Evolutionary conservation across 2,888 invertebrate species (phyloP).

Genomic region (Nomada fucata): DNA sequence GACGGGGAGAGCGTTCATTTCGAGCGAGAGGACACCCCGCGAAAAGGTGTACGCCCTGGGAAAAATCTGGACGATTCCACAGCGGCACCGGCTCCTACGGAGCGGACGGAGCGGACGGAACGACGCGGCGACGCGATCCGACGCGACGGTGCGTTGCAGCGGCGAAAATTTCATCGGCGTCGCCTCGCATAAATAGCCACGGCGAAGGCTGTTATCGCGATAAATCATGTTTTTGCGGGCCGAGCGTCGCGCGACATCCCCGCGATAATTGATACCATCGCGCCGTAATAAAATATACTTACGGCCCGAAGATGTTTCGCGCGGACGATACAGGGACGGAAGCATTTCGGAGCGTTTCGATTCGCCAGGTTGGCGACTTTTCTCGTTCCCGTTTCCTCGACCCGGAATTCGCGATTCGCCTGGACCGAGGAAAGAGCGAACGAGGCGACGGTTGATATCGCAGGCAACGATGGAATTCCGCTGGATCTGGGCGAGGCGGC

Average conservation of each 20-base stretch:
- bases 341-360: not conserved
- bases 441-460: no score
- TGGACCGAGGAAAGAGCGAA: no score
- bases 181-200: conserved; percentile 33
- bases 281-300: conserved; percentile 40
- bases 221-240: conserved; percentile 39
- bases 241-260: conserved; percentile 29
- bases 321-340: not conserved
- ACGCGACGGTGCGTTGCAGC: no score
- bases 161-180: conserved; percentile 34
- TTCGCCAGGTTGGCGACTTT: not conserved
- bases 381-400: not conserved
- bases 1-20: conserved; percentile 29
- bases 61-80: conserved; percentile 10
- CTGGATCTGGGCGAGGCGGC: conserved; percentile 60
- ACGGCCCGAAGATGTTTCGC: conserved; percentile 7
- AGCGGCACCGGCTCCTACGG: no score
- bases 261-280: conserved; percentile 51
- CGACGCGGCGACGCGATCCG: no score
- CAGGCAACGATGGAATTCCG: conserved; percentile 44
- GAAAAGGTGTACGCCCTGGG: not conserved
- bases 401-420: not conserved
- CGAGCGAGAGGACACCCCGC: not conserved
- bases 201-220: conserved; percentile 47
- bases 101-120: no score